These are phyloP conservation scores for Lypha dubia DNA, from an alignment of 2,888 invertebrate genomes.

Conservation along the genomic window DNA sequence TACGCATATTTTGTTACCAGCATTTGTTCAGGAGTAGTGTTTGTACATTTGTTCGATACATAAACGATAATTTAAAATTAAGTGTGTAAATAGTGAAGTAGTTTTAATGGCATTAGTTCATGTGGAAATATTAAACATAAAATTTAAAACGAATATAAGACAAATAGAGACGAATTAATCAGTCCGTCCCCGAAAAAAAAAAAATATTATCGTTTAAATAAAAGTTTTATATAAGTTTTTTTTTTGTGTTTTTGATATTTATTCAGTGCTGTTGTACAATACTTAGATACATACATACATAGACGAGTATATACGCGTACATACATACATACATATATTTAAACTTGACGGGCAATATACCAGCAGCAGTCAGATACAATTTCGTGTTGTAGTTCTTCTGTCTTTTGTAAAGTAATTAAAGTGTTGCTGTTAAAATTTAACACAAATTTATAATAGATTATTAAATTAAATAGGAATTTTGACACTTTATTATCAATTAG, in stretches of 20 bases:
- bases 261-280: not conserved
- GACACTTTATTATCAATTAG: too few relatives aligned
- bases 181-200: not conserved
- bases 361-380: too few relatives aligned
- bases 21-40: constrained; percentile 13
- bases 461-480: too few relatives aligned
- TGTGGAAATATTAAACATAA: constrained; percentile 12
- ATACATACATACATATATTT: too few relatives aligned
- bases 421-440: too few relatives aligned
- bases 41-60: constrained; percentile 6
- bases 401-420: too few relatives aligned
- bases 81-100: constrained; percentile 3
- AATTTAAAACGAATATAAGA: not conserved
- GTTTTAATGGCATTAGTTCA: constrained; percentile 13
- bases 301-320: too few relatives aligned
- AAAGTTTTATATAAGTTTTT: not conserved
- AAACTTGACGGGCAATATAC: too few relatives aligned
- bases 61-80: constrained; percentile 1
- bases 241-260: too few relatives aligned
- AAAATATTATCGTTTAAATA: not conserved
- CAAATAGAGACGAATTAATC: not conserved
- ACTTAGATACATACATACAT: too few relatives aligned
- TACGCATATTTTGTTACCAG: constrained; percentile 23
- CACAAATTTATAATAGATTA: too few relatives aligned
- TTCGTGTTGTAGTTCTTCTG: too few relatives aligned